Evolutionary conservation across 2,797 vertebrate genomes (phyloP).

Genomic region (Acrossocheilus wenchowensis): DNA sequence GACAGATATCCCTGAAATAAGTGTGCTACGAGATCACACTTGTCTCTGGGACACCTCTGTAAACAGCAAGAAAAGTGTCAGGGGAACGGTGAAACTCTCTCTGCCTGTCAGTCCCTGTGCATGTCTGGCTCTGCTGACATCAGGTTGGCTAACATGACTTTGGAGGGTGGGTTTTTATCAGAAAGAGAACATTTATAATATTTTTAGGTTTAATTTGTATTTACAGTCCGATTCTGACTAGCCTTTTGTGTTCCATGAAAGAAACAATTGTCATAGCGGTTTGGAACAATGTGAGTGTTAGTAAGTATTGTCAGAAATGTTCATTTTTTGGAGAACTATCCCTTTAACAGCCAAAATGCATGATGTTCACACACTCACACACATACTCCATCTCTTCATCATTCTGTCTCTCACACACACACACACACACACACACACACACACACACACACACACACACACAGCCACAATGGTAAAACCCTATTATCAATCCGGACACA

Average conservation of each 20-base stretch:
- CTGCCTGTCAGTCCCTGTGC: background rate
- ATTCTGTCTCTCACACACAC: background rate
- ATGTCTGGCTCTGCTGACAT: background rate
- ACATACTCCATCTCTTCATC: background rate
- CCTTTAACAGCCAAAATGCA: background rate
- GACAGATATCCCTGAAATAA: conserved; percentile 9
- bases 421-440: background rate
- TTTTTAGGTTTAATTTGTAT: background rate
- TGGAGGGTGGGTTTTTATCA: background rate
- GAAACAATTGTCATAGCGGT: background rate
- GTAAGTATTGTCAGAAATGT: background rate
- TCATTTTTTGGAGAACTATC: background rate
- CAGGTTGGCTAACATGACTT: background rate
- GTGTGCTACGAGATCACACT: background rate
- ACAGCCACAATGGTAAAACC: background rate
- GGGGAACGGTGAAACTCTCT: background rate
- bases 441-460: background rate
- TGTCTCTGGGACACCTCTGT: conserved; percentile 2
- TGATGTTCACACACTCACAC: background rate
- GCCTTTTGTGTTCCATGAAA: background rate
- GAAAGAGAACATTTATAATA: background rate
- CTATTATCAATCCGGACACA: conserved; percentile 36
- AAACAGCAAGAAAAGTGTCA: conserved; percentile 4
- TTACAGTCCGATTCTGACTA: no score
- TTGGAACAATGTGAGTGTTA: background rate